Percentiles rank a stretch among this genome's conserved stretches.
These are phyloP conservation scores for Pangasius sanitwongsei DNA, from an alignment of 2,797 vertebrate genomes.

Conservation along the genomic window DNA sequence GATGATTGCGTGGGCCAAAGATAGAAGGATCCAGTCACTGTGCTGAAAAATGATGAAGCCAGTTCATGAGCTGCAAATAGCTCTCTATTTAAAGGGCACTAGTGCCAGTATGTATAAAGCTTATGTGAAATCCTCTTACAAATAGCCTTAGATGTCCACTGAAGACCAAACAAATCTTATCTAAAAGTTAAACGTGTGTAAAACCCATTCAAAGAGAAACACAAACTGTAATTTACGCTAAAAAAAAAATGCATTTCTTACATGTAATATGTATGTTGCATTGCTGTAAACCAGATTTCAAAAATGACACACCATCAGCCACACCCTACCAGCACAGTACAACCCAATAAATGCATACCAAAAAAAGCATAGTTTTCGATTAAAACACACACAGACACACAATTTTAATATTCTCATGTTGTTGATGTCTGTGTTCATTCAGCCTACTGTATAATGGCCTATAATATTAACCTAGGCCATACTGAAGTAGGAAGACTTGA, in stretches of 20 bases:
- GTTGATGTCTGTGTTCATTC: neutral
- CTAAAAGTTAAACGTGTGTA: neutral
- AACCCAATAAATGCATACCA: neutral
- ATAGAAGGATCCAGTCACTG: slow-evolving; percentile 27
- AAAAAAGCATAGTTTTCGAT: neutral
- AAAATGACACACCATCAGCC: neutral
- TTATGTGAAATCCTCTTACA: neutral
- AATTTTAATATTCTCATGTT: neutral
- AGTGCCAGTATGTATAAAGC: neutral
- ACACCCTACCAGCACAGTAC: neutral
- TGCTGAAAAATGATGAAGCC: slow-evolving; percentile 43
- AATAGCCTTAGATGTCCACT: neutral
- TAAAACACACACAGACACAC: neutral
- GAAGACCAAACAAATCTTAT: too few relatives aligned
- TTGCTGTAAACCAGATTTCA: neutral
- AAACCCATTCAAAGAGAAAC: neutral
- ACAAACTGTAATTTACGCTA: neutral
- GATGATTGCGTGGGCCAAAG: slow-evolving; percentile 41
- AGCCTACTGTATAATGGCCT: neutral
- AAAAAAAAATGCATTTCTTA: neutral
- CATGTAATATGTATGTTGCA: neutral
- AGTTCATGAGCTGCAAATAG: slow-evolving; percentile 32
- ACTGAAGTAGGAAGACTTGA: neutral
- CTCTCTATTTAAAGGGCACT: slow-evolving; percentile 18
- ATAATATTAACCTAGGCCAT: neutral